These are phyloP conservation scores for Diplosoma virens DNA, from an alignment of 23 tunicate species.

Conservation along the genomic window DNA sequence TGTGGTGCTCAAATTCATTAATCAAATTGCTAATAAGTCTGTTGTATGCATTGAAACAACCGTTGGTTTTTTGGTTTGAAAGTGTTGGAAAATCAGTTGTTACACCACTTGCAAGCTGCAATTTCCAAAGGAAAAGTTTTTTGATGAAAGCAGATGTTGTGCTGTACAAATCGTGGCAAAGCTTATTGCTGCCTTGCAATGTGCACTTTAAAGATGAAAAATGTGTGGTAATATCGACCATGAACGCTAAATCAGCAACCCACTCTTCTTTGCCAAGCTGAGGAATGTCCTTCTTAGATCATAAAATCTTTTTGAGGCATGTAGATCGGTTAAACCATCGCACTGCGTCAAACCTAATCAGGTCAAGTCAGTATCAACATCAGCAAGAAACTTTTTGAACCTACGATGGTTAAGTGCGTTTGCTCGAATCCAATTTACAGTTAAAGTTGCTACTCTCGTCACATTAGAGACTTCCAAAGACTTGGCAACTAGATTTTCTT, in stretches of 20 bases:
- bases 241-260: constrained; percentile 33
- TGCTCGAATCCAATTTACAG: constrained; percentile 58
- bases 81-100: constrained; percentile 56
- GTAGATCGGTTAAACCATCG: constrained; percentile 67
- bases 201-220: constrained; percentile 43
- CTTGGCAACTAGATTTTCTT: constrained; percentile 63
- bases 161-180: constrained; percentile 50
- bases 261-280: constrained; percentile 48
- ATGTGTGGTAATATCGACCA: constrained; percentile 57
- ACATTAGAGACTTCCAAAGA: constrained; percentile 44
- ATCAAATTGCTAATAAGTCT: constrained; percentile 34
- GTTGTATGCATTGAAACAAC: constrained; percentile 31
- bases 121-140: constrained; percentile 53
- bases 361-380: constrained; percentile 57
- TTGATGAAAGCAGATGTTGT: constrained; percentile 58
- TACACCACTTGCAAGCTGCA: constrained; percentile 64
- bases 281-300: constrained; percentile 49
- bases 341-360: constrained; percentile 43
- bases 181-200: constrained; percentile 47
- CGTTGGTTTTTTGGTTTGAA: constrained; percentile 33
- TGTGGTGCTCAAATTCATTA: constrained; percentile 17
- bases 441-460: constrained; percentile 39
- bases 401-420: constrained; percentile 44
- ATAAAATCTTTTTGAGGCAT: constrained; percentile 50
- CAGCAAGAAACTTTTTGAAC: constrained; percentile 44